Percentiles rank a stretch among this genome's conserved stretches.
Conservation (phyloP, 1,140 invertebrate genomes). For the Drosophila lacteicornis region DNA sequence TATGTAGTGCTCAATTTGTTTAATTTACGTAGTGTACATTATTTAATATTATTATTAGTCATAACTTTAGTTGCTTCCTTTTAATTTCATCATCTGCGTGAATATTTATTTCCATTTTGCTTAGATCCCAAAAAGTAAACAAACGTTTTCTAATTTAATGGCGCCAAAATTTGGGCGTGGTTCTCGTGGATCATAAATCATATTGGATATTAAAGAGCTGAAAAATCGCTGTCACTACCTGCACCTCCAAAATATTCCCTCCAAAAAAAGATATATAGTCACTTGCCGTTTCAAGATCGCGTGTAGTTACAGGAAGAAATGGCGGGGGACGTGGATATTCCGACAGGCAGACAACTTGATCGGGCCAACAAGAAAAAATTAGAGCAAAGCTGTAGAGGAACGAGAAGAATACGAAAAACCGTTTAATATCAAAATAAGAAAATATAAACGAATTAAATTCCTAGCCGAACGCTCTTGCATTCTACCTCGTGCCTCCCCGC, state of each 20-base stretch:
- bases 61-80: not conserved
- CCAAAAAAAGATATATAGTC: conserved; percentile 38
- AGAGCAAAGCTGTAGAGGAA: conserved; percentile 19
- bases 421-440: conserved; percentile 72
- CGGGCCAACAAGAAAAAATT: conserved; percentile 29
- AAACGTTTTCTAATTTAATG: conserved; percentile 20
- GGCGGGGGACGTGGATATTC: conserved; percentile 3
- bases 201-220: conserved; percentile 43
- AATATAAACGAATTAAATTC: conserved; percentile 74
- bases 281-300: conserved; percentile 51
- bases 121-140: conserved; percentile 22
- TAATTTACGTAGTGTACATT: too few relatives aligned
- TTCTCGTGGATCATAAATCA: conserved; percentile 57
- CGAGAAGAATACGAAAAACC: conserved; percentile 38
- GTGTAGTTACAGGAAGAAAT: conserved; percentile 44
- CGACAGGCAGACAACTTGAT: conserved; percentile 65
- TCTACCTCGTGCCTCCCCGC: conserved; percentile 23
- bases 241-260: not conserved
- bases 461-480: conserved; percentile 47
- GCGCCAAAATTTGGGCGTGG: conserved; percentile 23
- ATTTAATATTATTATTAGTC: not conserved
- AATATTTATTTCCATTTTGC: not conserved
- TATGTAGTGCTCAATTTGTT: not conserved
- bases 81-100: not conserved
- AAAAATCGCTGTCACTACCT: conserved; percentile 12